Evolutionary conservation across 2,797 vertebrate species (phyloP).

Genomic region (Acanthurus tractus): DNA sequence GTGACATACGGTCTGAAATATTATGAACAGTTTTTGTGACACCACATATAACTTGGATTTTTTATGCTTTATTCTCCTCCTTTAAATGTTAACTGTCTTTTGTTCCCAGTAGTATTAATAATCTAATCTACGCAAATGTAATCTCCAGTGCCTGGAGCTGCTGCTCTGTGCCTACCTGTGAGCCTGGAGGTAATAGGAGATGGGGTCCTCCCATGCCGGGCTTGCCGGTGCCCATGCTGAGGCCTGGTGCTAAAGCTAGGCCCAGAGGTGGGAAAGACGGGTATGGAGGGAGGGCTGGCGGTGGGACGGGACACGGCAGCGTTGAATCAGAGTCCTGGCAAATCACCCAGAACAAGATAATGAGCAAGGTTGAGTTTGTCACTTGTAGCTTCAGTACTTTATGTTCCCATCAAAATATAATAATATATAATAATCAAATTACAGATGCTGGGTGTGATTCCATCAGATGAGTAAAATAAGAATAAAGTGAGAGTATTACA

Average conservation of each 20-base stretch:
- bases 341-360: not conserved
- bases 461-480: not conserved
- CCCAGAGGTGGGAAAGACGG: constrained; percentile 87
- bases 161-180: constrained; percentile 85
- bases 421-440: not conserved
- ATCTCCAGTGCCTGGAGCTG: not conserved
- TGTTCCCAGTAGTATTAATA: no score
- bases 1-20: not conserved
- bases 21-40: not conserved
- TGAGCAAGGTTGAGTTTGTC: not conserved
- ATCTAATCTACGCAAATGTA: not conserved
- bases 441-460: not conserved
- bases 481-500: not conserved
- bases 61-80: not conserved
- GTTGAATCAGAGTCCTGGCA: constrained; percentile 94
- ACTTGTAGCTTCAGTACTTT: not conserved
- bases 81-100: no score
- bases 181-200: constrained; percentile 88
- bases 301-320: constrained; percentile 84
- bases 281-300: constrained; percentile 88
- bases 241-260: constrained; percentile 86
- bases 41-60: not conserved
- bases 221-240: constrained; percentile 89
- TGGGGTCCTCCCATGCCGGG: constrained; percentile 80
- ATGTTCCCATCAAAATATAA: not conserved